Conservation (phyloP, 2,888 invertebrate species). For the Carabus problematicus region DNA sequence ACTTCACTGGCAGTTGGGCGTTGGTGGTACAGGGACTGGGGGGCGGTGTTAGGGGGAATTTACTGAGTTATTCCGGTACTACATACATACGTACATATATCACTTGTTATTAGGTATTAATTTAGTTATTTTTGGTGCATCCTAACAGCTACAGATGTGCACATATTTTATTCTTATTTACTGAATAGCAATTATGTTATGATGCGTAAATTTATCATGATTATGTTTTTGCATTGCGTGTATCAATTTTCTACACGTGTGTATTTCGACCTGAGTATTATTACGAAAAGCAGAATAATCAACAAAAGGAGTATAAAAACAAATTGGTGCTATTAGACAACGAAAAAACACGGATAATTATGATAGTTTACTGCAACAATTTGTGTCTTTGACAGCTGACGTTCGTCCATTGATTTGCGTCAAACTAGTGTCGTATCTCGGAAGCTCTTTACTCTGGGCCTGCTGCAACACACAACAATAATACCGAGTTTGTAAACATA, state of each 20-base stretch:
- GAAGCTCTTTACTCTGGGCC: constrained; percentile 84
- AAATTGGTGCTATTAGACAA: not conserved
- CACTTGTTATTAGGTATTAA: not conserved
- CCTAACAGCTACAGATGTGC: constrained; percentile 9
- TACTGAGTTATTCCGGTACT: too few relatives aligned
- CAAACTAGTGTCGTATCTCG: constrained; percentile 75
- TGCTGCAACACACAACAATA: constrained; percentile 64
- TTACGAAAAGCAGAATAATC: constrained; percentile 14
- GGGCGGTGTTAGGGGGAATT: too few relatives aligned
- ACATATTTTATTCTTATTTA: constrained; percentile 12
- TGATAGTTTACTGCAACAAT: constrained; percentile 62
- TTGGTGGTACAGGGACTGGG: too few relatives aligned
- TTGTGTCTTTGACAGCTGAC: constrained; percentile 71
- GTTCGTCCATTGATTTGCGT: constrained; percentile 77
- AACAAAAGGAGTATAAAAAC: not conserved
- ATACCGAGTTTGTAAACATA: not conserved
- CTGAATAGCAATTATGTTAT: not conserved
- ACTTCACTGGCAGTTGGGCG: too few relatives aligned
- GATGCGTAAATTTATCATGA: not conserved
- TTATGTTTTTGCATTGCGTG: not conserved
- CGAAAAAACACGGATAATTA: not conserved
- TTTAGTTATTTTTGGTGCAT: constrained; percentile 13
- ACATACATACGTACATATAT: constrained; percentile 15
- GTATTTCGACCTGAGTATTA: constrained; percentile 20
- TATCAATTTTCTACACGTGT: not conserved